Base-by-base conservation (phyloP, 2,113 vertebrate species). In the Leuciscus idus region DNA sequence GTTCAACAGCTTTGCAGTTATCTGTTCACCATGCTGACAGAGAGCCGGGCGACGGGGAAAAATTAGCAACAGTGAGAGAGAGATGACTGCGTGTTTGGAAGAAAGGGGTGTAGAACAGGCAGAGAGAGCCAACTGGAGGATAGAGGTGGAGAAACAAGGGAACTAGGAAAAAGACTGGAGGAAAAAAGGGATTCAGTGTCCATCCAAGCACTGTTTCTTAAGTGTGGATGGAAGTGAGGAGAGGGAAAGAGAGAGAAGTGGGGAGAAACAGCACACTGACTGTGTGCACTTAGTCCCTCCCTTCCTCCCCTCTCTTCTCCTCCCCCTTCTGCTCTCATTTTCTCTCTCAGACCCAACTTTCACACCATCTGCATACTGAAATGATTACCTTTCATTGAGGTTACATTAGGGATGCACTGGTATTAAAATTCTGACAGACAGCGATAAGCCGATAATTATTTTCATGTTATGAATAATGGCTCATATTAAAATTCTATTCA, bases 11-110 rank as follows among this genome's bases (percentile, higher is more conserved):
- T 68, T 64, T 87, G 78, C 73, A 84, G 91, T 94, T 95, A 95
- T 95, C 94, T 94, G 93, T 94, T 95, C 90, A 94, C 93, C 95
- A 95, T 95, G 88, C 88, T 91, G 93, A 87, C 61, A 83, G 68
- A 72, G 70, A 59, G 4, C 50, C 79, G 78, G 79, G 48, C 26
- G 52, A 64, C 72, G 55, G 83, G 52, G 68, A 30, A 73, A 87
- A 50, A 85, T 50, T 36, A 85, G 23, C 73, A 50, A 80, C 64
- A 55, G 75, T 23, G 55, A 74, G 50, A 70, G 39, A 66, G 57
- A 50, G 61, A 72, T 2, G 52, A 80, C 52, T 4, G 84, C 21
- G 80, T 46, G 57, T 72, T 83, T n/a, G 55, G 72, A 50, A 72
- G 79, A 62, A 73, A 3, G 61, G 74, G 78, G 36, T 61, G 28